phyloP scores from a whole-genome alignment of 2,797 vertebrate genomes.

The Vespertilio murinus region DNA sequence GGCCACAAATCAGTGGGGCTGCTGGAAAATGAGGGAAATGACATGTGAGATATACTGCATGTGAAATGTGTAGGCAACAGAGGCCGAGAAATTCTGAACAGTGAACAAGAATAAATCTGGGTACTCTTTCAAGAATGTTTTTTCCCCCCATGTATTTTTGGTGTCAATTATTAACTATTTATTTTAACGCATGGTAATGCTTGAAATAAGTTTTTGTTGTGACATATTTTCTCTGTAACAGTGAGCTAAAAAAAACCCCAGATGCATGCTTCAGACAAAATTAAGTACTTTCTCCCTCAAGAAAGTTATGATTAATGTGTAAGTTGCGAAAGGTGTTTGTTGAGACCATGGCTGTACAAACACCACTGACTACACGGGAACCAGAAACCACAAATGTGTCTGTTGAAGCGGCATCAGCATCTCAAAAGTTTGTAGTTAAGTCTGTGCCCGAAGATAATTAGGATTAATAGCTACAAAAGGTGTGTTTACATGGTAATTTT shows the following conservation, averaged over 20 bases:
- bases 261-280: neutral
- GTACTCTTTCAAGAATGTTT: neutral
- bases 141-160: neutral
- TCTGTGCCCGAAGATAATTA: constrained; percentile 38
- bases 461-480: constrained; percentile 16
- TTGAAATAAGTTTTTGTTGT: neutral
- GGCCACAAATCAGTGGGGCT: neutral
- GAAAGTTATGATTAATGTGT: constrained; percentile 15
- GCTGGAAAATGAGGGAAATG: neutral
- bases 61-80: neutral
- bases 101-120: neutral
- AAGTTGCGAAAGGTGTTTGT: neutral
- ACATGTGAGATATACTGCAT: neutral
- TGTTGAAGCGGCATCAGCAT: neutral
- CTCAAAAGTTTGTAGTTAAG: constrained; percentile 29
- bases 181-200: neutral
- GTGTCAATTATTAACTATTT: neutral
- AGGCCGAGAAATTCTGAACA: neutral
- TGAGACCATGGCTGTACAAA: neutral
- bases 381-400: neutral
- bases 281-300: neutral
- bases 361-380: neutral
- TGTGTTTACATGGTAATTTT: constrained; percentile 31
- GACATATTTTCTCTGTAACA: neutral
- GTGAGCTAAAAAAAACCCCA: neutral